Base-by-base conservation (phyloP, 2,888 invertebrate species). In the Brenthis ino region DNA sequence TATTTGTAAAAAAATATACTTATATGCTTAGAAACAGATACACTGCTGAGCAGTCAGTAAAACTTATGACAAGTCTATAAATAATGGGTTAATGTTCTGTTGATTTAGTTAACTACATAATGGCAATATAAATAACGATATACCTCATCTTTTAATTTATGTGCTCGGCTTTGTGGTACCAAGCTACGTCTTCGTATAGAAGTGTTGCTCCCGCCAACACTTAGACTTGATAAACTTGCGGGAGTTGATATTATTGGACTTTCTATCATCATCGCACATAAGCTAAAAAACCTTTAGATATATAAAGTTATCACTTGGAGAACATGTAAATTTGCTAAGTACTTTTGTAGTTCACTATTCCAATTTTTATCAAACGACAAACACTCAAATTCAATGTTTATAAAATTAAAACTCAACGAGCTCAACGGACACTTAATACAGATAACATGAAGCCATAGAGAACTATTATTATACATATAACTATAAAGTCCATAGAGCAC, bases 151-250 rank as follows among this genome's bases (percentile, higher is more conserved):
- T 79, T 83, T 51, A 75, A 66, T 51, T 77, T 77, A 64, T 79
- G 75, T 68, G 80, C 77, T 57, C 82, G 79, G 64, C 63, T 75
- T 70, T 87, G 85, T 0, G 87, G 84, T 65, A 89, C 82, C 20
- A 91, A 83, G 81, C 88, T 91, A 69, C 91, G 81, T 69, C 89
- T 84, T 72, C 78, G 79, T 56, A 86, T 80, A 28, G 88, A 82
- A 77, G 79, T 84, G 68, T 77, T 88, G 70, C 80, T 90, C 84
- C 89, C 91, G 88, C 89, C 88, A 87, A 87, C 72, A 81, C 91
- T 88, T 57, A 81, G 67, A 70, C 88, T 83, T 56, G 80, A 70
- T 60, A 86, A 71, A 57, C 64, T 64, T 28, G 78, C 82, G 56
- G 89, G 83, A 58, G 86, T 89, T 24, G 86, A 86, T 54, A 83